These are phyloP conservation scores for Geococcyx californianus DNA, from an alignment of 2,113 vertebrate species.

Conservation along the genomic window DNA sequence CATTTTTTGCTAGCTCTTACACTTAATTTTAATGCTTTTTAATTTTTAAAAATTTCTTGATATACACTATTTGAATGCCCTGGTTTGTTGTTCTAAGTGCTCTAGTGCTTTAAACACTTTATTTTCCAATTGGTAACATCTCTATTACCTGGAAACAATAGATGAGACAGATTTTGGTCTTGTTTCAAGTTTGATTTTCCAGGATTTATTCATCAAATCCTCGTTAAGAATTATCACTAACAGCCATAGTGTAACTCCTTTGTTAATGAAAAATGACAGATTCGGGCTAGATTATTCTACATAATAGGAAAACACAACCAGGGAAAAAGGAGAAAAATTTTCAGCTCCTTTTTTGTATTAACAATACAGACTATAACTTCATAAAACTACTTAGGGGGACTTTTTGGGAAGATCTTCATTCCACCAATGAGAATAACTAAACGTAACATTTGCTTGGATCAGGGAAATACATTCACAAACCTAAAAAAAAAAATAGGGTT, in stretches of 20 bases:
- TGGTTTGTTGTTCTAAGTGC: neutral
- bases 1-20: neutral
- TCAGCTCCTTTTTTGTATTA: neutral
- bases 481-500: neutral
- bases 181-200: constrained; percentile 11
- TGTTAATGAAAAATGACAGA: constrained; percentile 43
- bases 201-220: neutral
- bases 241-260: neutral
- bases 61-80: neutral
- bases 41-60: neutral
- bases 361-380: neutral
- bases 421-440: neutral
- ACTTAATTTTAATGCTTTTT: neutral
- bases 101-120: neutral
- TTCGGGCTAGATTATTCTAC: neutral
- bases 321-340: neutral
- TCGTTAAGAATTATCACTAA: constrained; percentile 27
- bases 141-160: neutral
- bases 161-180: neutral
- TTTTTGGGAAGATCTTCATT: neutral
- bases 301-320: neutral
- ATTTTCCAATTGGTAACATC: neutral
- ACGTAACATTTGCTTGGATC: neutral
- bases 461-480: neutral
- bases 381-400: neutral